Evolutionary conservation across 2,797 vertebrate species (phyloP).

Genomic region (Propithecus deckenii): DNA sequence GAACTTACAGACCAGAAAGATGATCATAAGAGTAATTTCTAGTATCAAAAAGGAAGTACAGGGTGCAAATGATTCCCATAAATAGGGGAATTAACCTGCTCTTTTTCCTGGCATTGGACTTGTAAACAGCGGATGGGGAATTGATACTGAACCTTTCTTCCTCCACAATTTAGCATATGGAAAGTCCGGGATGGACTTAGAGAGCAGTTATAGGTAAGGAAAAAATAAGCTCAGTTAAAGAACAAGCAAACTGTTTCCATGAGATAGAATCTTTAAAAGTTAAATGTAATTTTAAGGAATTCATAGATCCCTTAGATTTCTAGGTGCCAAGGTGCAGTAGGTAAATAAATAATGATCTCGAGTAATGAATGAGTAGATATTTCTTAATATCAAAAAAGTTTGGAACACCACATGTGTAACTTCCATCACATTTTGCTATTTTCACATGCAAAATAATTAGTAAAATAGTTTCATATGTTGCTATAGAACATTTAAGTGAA

Average conservation of each 20-base stretch:
- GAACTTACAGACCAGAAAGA: neutral
- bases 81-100: too few species aligned
- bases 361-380: neutral
- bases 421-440: neutral
- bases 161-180: neutral
- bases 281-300: neutral
- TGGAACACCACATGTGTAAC: neutral
- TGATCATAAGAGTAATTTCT: rapidly evolving
- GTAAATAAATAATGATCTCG: neutral
- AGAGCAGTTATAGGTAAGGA: neutral
- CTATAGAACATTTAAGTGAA: neutral
- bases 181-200: too few species aligned
- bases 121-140: neutral
- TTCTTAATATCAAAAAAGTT: neutral
- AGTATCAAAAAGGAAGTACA: neutral
- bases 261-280: neutral
- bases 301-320: neutral
- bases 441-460: neutral
- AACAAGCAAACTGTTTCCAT: neutral
- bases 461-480: neutral
- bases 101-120: neutral
- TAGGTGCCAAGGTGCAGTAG: neutral
- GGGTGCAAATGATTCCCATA: neutral
- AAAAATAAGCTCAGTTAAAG: neutral
- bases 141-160: rapidly evolving